These are phyloP conservation scores for Rafetus swinhoei DNA, from an alignment of 2,113 vertebrate species.

Conservation along the genomic window DNA sequence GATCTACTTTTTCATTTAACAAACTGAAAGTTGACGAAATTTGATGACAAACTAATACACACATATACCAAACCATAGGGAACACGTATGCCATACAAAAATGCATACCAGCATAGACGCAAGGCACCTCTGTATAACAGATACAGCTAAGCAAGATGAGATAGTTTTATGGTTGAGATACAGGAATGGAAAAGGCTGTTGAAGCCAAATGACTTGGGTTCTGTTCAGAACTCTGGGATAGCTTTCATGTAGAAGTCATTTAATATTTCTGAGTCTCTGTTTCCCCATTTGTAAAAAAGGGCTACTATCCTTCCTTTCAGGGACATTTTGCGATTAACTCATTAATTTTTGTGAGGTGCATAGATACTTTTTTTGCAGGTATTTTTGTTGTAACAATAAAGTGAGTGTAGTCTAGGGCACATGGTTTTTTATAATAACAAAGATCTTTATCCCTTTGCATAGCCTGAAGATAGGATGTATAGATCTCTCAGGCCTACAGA, in stretches of 20 bases:
- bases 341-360: rapidly evolving
- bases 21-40: too few species aligned
- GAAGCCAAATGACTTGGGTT: rapidly evolving
- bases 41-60: too few species aligned
- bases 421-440: rapidly evolving
- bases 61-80: background rate
- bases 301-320: background rate
- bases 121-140: background rate
- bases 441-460: background rate
- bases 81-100: background rate
- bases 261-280: rapidly evolving
- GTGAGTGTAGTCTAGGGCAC: rapidly evolving
- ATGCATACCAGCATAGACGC: rapidly evolving
- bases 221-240: background rate
- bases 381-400: too few species aligned
- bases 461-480: rapidly evolving
- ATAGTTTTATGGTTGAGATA: rapidly evolving
- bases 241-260: background rate
- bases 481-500: conserved; percentile 48
- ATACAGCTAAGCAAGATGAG: background rate
- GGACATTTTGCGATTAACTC: background rate
- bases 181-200: too few species aligned
- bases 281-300: background rate
- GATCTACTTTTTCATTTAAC: background rate
- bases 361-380: too few species aligned